Evolutionary conservation across 2,888 invertebrate genomes (phyloP).

Genomic region (Drosophila mulleri): DNA sequence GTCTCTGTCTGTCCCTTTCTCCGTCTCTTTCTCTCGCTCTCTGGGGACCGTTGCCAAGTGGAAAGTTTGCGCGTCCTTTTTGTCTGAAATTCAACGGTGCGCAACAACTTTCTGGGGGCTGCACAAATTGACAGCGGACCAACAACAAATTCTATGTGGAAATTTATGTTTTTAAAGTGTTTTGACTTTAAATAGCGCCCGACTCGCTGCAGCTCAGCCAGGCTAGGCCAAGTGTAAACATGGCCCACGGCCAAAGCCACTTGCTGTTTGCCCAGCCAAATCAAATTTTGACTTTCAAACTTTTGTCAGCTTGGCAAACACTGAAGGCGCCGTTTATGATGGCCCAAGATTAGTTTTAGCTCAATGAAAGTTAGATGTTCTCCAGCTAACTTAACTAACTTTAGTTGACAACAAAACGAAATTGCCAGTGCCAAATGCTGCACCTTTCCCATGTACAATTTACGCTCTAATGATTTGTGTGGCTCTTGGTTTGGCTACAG

Average conservation of each 20-base stretch:
- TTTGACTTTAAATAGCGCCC: conserved; percentile 18
- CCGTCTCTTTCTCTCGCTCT: background rate
- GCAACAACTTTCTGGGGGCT: conserved; percentile 65
- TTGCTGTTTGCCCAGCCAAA: conserved; percentile 23
- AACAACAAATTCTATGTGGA: conserved; percentile 40
- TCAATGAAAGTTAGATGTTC: background rate
- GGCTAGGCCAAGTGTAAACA: conserved; percentile 32
- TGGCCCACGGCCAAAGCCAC: conserved; percentile 28
- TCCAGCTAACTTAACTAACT: background rate
- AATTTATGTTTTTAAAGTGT: conserved; percentile 48
- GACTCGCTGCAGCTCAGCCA: conserved; percentile 21
- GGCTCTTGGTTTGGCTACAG: conserved; percentile 24
- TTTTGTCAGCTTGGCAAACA: conserved; percentile 22
- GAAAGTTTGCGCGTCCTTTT: conserved; percentile 69
- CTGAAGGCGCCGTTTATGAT: background rate
- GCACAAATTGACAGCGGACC: conserved; percentile 56
- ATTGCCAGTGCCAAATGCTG: conserved; percentile 4
- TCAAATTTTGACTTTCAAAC: conserved; percentile 40
- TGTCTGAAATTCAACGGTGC: conserved; percentile 70
- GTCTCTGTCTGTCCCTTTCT: background rate
- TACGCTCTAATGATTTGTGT: background rate
- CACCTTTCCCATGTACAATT: background rate
- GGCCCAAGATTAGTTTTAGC: conserved; percentile 17
- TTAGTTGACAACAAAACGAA: background rate
- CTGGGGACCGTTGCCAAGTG: conserved; percentile 60